Conservation (phyloP, 2,888 invertebrate genomes). For the Phaonia tiefii region DNA sequence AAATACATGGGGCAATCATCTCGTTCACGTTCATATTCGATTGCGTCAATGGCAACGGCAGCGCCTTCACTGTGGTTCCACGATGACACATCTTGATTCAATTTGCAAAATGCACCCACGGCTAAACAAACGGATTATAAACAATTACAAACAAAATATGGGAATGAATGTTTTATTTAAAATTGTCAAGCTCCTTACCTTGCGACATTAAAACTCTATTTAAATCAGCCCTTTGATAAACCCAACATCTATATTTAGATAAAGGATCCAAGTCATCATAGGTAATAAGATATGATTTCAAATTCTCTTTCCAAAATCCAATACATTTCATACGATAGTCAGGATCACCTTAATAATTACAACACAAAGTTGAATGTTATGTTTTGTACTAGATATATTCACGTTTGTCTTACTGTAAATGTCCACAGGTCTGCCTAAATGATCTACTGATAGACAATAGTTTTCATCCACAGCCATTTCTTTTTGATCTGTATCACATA, state of each 20-base stretch:
- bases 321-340: conserved; percentile 98
- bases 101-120: conserved; percentile 94
- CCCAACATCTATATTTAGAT: conserved; percentile 98
- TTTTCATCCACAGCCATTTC: conserved; percentile 96
- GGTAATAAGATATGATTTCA: conserved; percentile 97
- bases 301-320: conserved; percentile 98
- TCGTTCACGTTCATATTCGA: conserved; percentile 94
- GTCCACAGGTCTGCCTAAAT: conserved; percentile 95
- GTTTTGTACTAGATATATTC: background rate
- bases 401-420: conserved; percentile 84
- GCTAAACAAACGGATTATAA: conserved; percentile 80
- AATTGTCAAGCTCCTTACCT: conserved; percentile 69
- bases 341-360: conserved; percentile 83
- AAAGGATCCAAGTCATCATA: conserved; percentile 97
- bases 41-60: conserved; percentile 93
- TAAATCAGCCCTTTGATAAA: conserved; percentile 96
- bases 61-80: conserved; percentile 95
- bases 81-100: conserved; percentile 94
- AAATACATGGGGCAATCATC: conserved; percentile 99
- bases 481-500: conserved; percentile 97
- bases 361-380: too few species aligned
- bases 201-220: conserved; percentile 92
- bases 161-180: background rate
- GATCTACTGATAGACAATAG: conserved; percentile 97
- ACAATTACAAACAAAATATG: background rate